These are phyloP conservation scores for Mormyrus lacerda DNA, from an alignment of 2,113 vertebrate genomes.

Conservation along the genomic window DNA sequence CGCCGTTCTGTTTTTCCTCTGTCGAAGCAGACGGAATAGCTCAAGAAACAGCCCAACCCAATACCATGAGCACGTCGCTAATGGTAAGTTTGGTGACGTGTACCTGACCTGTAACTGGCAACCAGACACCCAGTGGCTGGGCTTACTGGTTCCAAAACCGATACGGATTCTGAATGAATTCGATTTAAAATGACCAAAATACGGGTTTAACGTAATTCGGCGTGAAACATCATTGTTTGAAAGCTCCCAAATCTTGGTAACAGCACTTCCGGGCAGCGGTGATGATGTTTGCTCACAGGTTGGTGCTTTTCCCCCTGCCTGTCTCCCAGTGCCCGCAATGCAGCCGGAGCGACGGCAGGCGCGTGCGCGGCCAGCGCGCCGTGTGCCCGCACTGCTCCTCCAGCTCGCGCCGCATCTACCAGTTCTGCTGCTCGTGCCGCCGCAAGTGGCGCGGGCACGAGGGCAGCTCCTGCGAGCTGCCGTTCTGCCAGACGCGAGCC, in stretches of 20 bases:
- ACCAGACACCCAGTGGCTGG: not conserved
- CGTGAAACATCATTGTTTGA: not conserved
- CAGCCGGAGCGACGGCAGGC: not conserved
- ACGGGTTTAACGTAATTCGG: not conserved
- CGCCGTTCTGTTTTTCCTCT: not conserved
- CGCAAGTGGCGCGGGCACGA: constrained; percentile 24
- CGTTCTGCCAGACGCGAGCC: constrained; percentile 30
- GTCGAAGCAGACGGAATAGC: not conserved
- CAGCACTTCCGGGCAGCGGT: not conserved
- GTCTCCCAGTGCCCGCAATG: constrained; percentile 34
- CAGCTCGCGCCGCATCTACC: constrained; percentile 19
- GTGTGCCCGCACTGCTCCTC: constrained; percentile 25
- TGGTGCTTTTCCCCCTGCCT: not conserved
- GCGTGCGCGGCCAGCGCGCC: constrained; percentile 17
- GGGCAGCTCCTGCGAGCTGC: constrained; percentile 13
- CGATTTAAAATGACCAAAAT: not conserved
- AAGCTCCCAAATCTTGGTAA: not conserved
- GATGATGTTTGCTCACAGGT: not conserved
- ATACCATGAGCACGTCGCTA: not conserved
- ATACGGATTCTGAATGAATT: not conserved
- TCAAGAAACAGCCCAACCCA: not conserved
- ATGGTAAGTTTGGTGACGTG: not conserved
- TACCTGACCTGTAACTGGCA: not conserved
- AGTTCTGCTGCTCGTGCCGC: constrained; percentile 37
- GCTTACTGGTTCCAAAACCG: not conserved